Conservation (phyloP, 2,113 vertebrate species). For the Felis chaus region DNA sequence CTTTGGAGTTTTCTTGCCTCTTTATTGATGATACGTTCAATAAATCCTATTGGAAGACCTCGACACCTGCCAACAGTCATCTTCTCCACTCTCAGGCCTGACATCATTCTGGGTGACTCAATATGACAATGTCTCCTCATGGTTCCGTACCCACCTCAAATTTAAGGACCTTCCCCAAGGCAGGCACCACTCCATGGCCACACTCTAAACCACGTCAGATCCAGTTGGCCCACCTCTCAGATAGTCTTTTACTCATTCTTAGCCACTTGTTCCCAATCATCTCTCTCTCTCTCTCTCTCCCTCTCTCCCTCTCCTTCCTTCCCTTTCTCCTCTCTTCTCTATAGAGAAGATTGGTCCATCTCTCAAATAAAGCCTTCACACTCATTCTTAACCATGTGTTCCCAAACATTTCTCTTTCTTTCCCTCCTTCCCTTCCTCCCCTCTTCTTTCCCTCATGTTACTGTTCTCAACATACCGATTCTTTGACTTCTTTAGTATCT, state of each 20-base stretch:
- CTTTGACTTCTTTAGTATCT: background rate
- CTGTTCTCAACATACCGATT: background rate
- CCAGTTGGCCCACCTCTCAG: background rate
- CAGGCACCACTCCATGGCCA: background rate
- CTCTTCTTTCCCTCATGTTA: background rate
- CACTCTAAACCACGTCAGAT: background rate
- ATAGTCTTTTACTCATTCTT: background rate
- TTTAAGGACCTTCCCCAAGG: background rate
- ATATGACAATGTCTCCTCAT: background rate
- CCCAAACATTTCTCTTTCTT: background rate
- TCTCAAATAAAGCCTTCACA: background rate
- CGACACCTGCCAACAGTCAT: background rate
- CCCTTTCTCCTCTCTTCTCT: background rate
- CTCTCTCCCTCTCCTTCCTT: background rate
- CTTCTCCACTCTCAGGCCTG: slow-evolving; percentile 29
- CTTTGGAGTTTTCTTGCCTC: background rate
- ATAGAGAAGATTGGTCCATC: background rate
- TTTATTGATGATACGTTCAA: background rate
- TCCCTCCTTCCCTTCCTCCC: background rate
- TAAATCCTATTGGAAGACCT: background rate
- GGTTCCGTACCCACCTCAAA: background rate
- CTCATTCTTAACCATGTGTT: background rate
- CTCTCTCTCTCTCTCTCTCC: background rate
- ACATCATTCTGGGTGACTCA: slow-evolving; percentile 30
- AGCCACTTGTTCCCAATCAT: background rate